A percentile compares a stretch with the other conserved stretches of the same genome.
These are phyloP conservation scores for Fregata magnificens DNA, from an alignment of 2,113 vertebrate genomes.

Conservation along the genomic window DNA sequence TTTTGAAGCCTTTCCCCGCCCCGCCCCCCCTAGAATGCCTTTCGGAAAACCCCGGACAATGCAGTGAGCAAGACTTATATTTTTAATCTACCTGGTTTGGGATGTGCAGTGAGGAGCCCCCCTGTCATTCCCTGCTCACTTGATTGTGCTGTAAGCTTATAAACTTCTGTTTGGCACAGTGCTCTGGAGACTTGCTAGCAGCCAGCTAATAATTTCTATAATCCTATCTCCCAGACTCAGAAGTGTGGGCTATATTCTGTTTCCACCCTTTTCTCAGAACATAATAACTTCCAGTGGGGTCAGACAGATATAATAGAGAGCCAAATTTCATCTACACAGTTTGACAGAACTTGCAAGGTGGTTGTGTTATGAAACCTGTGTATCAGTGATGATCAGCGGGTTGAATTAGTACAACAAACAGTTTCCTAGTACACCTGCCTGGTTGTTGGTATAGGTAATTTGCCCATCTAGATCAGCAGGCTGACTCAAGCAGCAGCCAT, in stretches of 20 bases:
- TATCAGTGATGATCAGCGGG: neutral
- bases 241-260: neutral
- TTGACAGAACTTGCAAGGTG: accelerated
- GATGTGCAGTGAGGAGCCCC: neutral
- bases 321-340: neutral
- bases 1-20: neutral
- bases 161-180: neutral
- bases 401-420: neutral
- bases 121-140: neutral
- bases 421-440: neutral
- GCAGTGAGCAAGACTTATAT: neutral
- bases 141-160: neutral
- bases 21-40: neutral
- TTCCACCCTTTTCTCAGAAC: neutral
- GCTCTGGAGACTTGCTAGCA: neutral
- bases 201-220: neutral
- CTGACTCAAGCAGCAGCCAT: neutral
- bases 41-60: neutral
- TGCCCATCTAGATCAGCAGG: neutral
- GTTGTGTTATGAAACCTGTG: neutral
- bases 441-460: neutral
- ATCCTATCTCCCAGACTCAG: neutral
- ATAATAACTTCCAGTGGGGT: neutral
- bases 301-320: neutral
- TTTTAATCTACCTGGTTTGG: neutral